Evolutionary conservation across 2,888 invertebrate genomes (phyloP).

Genomic region (Leptogaster cylindrica): DNA sequence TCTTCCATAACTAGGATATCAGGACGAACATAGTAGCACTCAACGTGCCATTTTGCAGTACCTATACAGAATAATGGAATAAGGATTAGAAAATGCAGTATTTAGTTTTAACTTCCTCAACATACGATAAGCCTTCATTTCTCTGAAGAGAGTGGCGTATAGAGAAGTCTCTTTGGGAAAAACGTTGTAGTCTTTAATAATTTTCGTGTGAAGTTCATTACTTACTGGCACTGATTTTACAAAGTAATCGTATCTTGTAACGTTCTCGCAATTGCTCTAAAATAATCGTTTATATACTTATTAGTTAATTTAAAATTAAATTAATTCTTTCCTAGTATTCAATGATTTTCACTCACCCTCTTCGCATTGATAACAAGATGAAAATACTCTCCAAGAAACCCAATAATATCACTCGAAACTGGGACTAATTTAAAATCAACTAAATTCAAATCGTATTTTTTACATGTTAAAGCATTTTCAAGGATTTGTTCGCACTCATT

Average conservation of each 20-base stretch:
- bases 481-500: conserved; percentile 9
- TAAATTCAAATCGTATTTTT: conserved; percentile 45
- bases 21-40: conserved; percentile 24
- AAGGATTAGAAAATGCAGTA: too few relatives aligned
- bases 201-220: conserved; percentile 49
- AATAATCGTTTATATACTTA: neutral
- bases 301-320: neutral
- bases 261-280: neutral
- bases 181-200: conserved; percentile 16
- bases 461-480: conserved; percentile 46
- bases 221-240: conserved; percentile 53
- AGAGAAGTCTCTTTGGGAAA: conserved; percentile 50
- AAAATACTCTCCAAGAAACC: conserved; percentile 59
- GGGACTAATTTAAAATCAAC: conserved; percentile 48
- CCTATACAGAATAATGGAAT: conserved; percentile 22
- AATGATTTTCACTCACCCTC: neutral
- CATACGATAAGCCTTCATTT: conserved; percentile 52
- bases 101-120: neutral
- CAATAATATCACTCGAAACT: conserved; percentile 53
- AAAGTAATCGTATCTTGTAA: conserved; percentile 48
- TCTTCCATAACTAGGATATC: conserved; percentile 43
- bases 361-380: conserved; percentile 49
- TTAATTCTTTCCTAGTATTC: too few relatives aligned
- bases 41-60: conserved; percentile 38
- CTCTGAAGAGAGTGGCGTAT: conserved; percentile 53